A percentile compares a stretch with the other conserved stretches of the same genome.
These are phyloP conservation scores for Sminthurides aquaticus DNA, from an alignment of 2,888 invertebrate genomes.

Conservation along the genomic window DNA sequence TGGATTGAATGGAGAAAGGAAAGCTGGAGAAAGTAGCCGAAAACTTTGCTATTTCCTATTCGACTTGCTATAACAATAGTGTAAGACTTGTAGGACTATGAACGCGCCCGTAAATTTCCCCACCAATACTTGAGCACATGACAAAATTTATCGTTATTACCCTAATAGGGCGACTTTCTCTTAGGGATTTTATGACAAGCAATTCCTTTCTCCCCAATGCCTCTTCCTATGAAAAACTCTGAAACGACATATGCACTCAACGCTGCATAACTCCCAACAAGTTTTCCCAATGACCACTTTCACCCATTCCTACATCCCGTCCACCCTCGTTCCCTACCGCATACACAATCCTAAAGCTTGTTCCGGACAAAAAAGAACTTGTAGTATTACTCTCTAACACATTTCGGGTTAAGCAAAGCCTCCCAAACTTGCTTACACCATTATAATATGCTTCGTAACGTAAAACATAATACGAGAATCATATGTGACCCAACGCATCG, in stretches of 20 bases:
- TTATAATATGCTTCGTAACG: too few species aligned
- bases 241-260: background rate
- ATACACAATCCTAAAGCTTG: too few species aligned
- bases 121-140: constrained; percentile 17
- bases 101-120: constrained; percentile 1
- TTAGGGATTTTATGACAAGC: constrained; percentile 32
- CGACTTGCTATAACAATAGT: too few species aligned
- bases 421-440: background rate
- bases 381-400: background rate
- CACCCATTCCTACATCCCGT: background rate
- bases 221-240: background rate
- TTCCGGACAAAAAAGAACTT: too few species aligned
- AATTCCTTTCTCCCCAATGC: constrained; percentile 22
- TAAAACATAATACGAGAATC: too few species aligned
- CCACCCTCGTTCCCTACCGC: too few species aligned
- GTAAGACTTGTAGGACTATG: background rate
- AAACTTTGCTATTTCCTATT: too few species aligned
- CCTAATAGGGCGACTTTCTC: constrained; percentile 33
- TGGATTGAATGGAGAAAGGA: background rate
- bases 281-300: background rate
- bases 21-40: too few species aligned
- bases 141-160: constrained; percentile 40
- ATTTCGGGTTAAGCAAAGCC: background rate
- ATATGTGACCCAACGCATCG: too few species aligned
- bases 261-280: constrained; percentile 4